Conservation (phyloP, 2,888 invertebrate species). For the Patella depressa region DNA sequence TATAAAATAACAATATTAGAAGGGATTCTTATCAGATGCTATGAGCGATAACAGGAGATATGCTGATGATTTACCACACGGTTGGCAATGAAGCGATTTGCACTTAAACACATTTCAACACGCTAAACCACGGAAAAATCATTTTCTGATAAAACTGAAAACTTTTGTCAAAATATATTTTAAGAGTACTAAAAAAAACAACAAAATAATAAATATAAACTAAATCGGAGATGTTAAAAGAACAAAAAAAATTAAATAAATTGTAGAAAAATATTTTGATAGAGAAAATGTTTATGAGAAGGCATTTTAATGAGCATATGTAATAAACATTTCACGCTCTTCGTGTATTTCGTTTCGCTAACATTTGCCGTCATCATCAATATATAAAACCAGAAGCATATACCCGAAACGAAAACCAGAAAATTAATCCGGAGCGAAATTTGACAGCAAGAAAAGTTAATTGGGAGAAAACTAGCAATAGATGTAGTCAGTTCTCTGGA, state of each 20-base stretch:
- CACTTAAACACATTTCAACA: too few relatives aligned
- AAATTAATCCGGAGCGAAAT: too few relatives aligned
- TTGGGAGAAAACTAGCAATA: not conserved
- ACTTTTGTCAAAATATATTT: not conserved
- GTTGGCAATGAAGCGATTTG: too few relatives aligned
- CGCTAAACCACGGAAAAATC: not conserved
- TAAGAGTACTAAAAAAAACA: not conserved
- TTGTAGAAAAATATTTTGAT: too few relatives aligned
- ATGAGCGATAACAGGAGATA: too few relatives aligned
- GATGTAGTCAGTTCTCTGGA: not conserved
- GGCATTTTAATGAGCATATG: not conserved
- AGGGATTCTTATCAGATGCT: too few relatives aligned
- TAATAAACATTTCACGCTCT: not conserved
- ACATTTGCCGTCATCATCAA: not conserved
- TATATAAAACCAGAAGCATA: too few relatives aligned
- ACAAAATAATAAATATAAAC: not conserved
- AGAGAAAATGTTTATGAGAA: too few relatives aligned
- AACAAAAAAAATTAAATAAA: too few relatives aligned
- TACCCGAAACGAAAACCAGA: too few relatives aligned
- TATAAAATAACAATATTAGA: too few relatives aligned
- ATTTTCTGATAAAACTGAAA: not conserved
- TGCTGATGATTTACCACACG: too few relatives aligned
- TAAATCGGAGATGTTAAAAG: not conserved
- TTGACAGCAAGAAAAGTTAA: not conserved
- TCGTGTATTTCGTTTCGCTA: conserved; percentile 2